Evolutionary conservation across 2,113 vertebrate species (phyloP), one percentile per base, ranked within the genome.

Genomic region (Recurvirostra avosetta): DNA sequence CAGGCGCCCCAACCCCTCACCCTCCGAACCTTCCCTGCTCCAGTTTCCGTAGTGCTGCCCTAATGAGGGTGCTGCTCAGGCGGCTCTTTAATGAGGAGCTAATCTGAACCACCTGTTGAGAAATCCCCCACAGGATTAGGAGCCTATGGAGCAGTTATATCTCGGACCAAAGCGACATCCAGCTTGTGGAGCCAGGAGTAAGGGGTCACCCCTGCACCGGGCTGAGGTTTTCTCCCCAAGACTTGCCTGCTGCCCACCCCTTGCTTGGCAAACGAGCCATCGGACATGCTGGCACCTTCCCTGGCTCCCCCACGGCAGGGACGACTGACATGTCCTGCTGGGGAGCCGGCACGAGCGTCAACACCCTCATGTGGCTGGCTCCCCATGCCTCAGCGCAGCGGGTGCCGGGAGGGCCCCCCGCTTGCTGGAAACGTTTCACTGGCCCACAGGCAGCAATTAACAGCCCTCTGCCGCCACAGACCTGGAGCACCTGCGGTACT

Each of bases 61-160:
- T 97, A 97, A 97, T 97, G 97, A 97, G 94, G 94, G 95, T 95
- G 94, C 95, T 95, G 91, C 91, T 96, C 82, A 49, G 86, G 61
- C 68, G 0, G 83, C 85, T 88, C 74, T 95, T 97, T 97, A 97
- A 98, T 90, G 94, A 98, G 94, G 95, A 95, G 94, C 94, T 97
- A 97, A 97, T 95, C 81, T 95, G 96, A 97, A 97, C 92, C 91
- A 97, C 94, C 82, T 95, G 86, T 97, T 95, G 86, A 95, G 91
- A 97, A 98, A 97, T 88, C 85, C 85, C 92, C 77, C 1, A 0
- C 85, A 96, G 74, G 77, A 96, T 90, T 88, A 88, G 79, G 85
- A 97, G 90, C 50, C 92, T 67, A 32, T 1, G 9, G 59, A 93
- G 55, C 59, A 72, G 49, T 55, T 75, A 10, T 23, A 96, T 76